Evolutionary conservation across 1,140 invertebrate genomes (phyloP).

Genomic region (Camponotus pennsylvanicus): DNA sequence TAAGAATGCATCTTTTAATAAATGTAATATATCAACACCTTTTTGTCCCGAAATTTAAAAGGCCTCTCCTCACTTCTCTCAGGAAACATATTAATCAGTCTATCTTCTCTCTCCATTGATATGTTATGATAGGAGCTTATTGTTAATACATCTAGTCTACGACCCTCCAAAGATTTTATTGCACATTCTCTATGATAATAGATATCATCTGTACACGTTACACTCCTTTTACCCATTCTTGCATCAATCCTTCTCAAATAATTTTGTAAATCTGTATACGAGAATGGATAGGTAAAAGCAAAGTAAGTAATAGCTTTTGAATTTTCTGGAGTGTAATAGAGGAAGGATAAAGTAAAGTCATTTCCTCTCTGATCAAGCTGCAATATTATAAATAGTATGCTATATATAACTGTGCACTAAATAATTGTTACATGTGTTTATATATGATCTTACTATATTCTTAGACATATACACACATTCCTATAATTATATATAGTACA

Average conservation of each 20-base stretch:
- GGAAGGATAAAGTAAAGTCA: constrained; percentile 93
- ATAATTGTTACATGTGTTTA: background rate
- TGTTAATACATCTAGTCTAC: constrained; percentile 95
- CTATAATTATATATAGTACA: constrained; percentile 21
- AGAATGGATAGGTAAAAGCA: constrained; percentile 97
- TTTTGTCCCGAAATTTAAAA: constrained; percentile 91
- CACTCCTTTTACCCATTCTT: constrained; percentile 80
- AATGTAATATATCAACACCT: constrained; percentile 84
- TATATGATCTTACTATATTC: background rate
- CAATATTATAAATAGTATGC: constrained; percentile 74
- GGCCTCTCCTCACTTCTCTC: constrained; percentile 89
- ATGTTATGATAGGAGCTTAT: constrained; percentile 95
- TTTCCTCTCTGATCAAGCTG: constrained; percentile 87
- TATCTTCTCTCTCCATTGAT: constrained; percentile 89
- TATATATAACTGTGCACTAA: background rate
- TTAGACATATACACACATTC: background rate
- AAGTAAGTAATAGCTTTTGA: constrained; percentile 92
- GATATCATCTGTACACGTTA: constrained; percentile 88
- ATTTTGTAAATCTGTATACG: constrained; percentile 93
- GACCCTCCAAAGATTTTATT: constrained; percentile 93
- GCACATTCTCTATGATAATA: constrained; percentile 95
- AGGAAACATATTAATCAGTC: constrained; percentile 93
- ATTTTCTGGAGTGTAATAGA: constrained; percentile 91
- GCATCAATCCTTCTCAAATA: constrained; percentile 84
- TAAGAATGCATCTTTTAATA: background rate